Conservation (phyloP, 2,797 vertebrate species). For the Setipinna tenuifilis region DNA sequence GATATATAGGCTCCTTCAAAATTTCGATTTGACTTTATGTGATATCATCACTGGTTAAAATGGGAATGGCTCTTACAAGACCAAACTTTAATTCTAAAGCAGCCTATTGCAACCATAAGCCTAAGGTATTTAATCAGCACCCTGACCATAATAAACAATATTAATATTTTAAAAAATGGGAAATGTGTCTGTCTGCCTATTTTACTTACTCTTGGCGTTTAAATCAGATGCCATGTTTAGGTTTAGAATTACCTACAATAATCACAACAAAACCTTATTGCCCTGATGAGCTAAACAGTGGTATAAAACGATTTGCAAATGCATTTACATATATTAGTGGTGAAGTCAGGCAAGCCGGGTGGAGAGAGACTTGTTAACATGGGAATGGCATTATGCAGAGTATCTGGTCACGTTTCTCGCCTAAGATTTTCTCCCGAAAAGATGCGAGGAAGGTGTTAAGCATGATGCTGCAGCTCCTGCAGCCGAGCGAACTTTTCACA, state of each 20-base stretch:
- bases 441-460: conserved; percentile 83
- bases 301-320: conserved; percentile 1
- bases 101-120: background rate
- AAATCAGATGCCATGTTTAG: background rate
- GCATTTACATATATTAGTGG: conserved; percentile 13
- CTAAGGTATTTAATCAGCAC: background rate
- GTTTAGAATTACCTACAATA: background rate
- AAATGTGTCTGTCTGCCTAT: background rate
- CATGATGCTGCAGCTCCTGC: conserved; percentile 68
- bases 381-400: conserved; percentile 50
- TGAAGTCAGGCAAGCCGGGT: background rate
- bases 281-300: conserved; percentile 3
- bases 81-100: background rate
- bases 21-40: background rate
- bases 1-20: background rate
- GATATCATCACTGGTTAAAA: background rate
- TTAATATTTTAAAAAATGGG: background rate
- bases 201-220: background rate
- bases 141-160: background rate
- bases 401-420: conserved; percentile 63
- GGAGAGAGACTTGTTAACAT: conserved; percentile 49
- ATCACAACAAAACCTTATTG: background rate
- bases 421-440: conserved; percentile 30
- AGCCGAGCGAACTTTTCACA: conserved; percentile 71
- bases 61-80: background rate